Percentiles rank a stretch among this genome's conserved stretches.
Evolutionary conservation across 1,140 invertebrate genomes (phyloP).

Genomic region (Colletes gigas): DNA sequence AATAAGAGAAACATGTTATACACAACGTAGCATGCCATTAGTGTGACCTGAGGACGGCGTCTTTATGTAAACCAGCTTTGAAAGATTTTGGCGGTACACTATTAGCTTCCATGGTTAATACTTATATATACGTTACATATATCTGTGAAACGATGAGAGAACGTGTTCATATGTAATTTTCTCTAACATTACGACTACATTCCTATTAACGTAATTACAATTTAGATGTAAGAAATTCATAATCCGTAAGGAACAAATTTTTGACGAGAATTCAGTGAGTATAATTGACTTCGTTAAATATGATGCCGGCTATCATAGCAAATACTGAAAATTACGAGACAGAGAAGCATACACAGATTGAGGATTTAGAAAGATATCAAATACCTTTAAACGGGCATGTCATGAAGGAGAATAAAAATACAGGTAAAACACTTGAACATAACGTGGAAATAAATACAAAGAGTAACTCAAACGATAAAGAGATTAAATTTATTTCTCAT

Average conservation of each 20-base stretch:
- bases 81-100: slow-evolving; percentile 39
- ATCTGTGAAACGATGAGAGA: slow-evolving; percentile 5
- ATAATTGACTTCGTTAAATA: slow-evolving; percentile 17
- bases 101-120: neutral
- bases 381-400: slow-evolving; percentile 7
- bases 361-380: neutral
- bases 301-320: slow-evolving; percentile 22
- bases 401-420: neutral
- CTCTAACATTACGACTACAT: slow-evolving; percentile 20
- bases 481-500: slow-evolving; percentile 6
- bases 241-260: neutral
- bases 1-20: neutral
- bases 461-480: neutral
- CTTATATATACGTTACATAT: neutral
- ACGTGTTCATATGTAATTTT: slow-evolving; percentile 20
- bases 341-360: slow-evolving; percentile 15
- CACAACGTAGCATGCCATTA: neutral
- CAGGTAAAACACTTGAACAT: neutral
- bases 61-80: slow-evolving; percentile 23
- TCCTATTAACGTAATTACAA: neutral
- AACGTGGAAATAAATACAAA: neutral
- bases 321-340: slow-evolving; percentile 17
- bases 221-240: neutral
- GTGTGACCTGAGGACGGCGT: neutral
- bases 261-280: neutral